Percentiles rank a stretch among this genome's conserved stretches.
Evolutionary conservation across 2,888 invertebrate species (phyloP).

Genomic region (Liopterus haemorrhoidalis): DNA sequence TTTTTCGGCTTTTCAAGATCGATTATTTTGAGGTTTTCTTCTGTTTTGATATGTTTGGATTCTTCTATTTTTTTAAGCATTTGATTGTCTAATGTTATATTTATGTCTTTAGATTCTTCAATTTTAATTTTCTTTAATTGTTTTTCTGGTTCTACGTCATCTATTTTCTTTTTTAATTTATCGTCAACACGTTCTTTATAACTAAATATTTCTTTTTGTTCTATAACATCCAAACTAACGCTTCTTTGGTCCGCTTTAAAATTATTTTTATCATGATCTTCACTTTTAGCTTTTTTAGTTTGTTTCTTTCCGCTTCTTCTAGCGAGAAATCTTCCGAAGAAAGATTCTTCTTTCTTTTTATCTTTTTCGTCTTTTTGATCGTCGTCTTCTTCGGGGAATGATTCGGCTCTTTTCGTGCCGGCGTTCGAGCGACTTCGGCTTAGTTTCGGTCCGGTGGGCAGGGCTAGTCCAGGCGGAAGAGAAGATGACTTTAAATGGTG

Average conservation of each 20-base stretch:
- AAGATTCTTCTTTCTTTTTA: slow-evolving; percentile 53
- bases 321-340: slow-evolving; percentile 61
- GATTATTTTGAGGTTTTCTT: too few species aligned
- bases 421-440: slow-evolving; percentile 48
- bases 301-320: slow-evolving; percentile 68
- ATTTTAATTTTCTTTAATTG: too few species aligned
- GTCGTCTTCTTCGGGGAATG: slow-evolving; percentile 41
- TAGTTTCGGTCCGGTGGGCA: slow-evolving; percentile 49
- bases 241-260: background rate
- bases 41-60: too few species aligned
- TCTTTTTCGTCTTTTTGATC: slow-evolving; percentile 39
- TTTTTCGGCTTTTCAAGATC: too few species aligned
- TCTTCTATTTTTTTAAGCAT: too few species aligned
- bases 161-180: too few species aligned
- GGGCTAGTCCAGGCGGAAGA: slow-evolving; percentile 56
- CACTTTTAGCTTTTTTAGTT: slow-evolving; percentile 47
- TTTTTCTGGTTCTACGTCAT: too few species aligned
- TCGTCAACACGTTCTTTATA: too few species aligned
- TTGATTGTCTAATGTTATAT: too few species aligned
- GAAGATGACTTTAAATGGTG: slow-evolving; percentile 59
- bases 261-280: slow-evolving; percentile 9
- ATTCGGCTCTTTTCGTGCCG: slow-evolving; percentile 41
- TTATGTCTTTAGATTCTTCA: too few species aligned
- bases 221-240: slow-evolving; percentile 2
- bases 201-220: background rate